phyloP scores from a whole-genome alignment of 2,113 vertebrate species.

The Nannospalax galili region DNA sequence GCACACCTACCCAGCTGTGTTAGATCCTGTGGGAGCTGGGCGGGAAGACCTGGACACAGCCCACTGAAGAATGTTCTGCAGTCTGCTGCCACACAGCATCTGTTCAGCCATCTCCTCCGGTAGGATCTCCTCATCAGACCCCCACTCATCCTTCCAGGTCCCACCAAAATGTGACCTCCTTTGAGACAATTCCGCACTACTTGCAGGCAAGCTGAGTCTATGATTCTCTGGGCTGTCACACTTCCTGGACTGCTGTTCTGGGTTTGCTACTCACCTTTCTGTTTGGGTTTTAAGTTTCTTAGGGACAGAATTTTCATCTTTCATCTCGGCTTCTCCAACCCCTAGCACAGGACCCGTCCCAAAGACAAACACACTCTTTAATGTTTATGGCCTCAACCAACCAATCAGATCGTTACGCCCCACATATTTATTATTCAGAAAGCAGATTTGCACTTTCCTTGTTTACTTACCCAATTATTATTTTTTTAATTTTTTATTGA shows the following conservation, averaged over 20 bases:
- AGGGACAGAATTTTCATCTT: not conserved
- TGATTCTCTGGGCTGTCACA: not conserved
- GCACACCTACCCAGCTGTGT: rapidly evolving
- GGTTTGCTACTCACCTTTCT: not conserved
- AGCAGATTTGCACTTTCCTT: not conserved
- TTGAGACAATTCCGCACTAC: not conserved
- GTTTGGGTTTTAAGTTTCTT: not conserved
- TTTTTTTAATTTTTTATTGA: too few relatives aligned
- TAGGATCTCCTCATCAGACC: not conserved
- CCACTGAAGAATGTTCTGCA: not conserved
- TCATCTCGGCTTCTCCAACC: not conserved
- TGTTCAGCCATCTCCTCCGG: not conserved
- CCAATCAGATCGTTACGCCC: not conserved
- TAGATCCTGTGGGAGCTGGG: not conserved
- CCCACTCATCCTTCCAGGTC: not conserved
- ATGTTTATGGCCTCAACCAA: not conserved
- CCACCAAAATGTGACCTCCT: not conserved
- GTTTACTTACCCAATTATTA: not conserved
- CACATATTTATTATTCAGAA: not conserved
- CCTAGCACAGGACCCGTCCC: not conserved
- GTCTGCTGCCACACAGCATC: rapidly evolving
- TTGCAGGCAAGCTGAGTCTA: rapidly evolving
- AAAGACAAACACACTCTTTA: not conserved
- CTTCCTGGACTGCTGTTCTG: not conserved
- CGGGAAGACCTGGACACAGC: too few relatives aligned